Base-by-base conservation (phyloP, 2,113 vertebrate genomes). In the Condylura cristata region DNA sequence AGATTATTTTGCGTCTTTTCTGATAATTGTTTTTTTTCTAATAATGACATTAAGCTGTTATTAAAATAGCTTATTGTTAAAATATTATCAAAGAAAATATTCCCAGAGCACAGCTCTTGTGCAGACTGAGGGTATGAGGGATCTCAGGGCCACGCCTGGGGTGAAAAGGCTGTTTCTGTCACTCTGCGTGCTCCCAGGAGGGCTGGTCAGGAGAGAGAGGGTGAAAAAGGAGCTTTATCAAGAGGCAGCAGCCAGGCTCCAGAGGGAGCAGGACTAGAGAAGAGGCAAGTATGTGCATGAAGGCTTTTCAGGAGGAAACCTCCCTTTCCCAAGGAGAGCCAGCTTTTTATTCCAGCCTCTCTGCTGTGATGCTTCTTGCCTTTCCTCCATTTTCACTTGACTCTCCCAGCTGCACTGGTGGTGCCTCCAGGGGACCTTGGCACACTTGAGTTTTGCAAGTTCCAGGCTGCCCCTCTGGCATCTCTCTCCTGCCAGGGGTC, bases 401-500 rank as follows among this genome's bases (percentile, higher is more conserved):
- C 92, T 80, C 74, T 48, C 37, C 86, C 86, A 89, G 5, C 22
- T 53, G 60, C 82, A 41, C 71, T 90, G 75, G 3, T 0, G 0
- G 86, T 94, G 26, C 20, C 95, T 96, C 79, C 61, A 65, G 84
- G 87, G 95, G 53, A 94, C 72, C 26, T 89, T 76, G 74, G 61
- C 79, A 81, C 60, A 39, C 0, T 0, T 92, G 53, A 90, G 53
- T 95, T 96, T 86, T 91, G 44, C 90, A 95, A 68, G 79, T 89
- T 97, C 46, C 20, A 7, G 13, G 94, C 87, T 75, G 74, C 58
- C 65, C 90, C 88, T 44, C 68, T 75, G 1, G 3, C 70, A 84
- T 96, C 90, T 90, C 95, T 83, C 80, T 56, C 84, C 76, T 86
- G 94, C 89, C 75, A 44, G 89, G 75, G 95, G 84, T 96, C 95